Percentiles rank a stretch among this genome's conserved stretches.
Evolutionary conservation across 2,888 invertebrate species (phyloP).

Genomic region (Lepetodrilus schrolli): DNA sequence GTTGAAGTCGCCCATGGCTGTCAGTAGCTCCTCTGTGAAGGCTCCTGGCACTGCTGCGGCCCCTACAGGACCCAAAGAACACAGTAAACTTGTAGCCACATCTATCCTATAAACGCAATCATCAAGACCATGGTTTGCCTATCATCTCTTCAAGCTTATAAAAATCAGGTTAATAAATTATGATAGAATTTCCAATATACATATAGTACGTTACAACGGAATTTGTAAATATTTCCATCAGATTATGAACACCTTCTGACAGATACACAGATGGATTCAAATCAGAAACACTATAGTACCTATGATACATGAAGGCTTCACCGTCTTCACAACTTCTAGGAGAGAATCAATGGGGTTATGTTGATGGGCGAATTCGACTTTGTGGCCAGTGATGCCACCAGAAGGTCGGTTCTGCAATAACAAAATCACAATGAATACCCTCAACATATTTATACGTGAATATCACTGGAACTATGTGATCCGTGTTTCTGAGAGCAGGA

Average conservation of each 20-base stretch:
- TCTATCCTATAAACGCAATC: no score
- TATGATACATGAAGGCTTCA: constrained; percentile 93
- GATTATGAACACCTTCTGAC: no score
- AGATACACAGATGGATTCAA: no score
- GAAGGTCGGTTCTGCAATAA: constrained; percentile 82
- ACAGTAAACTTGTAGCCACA: no score
- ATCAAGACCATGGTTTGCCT: not conserved
- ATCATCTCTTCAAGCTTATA: not conserved
- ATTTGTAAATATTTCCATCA: no score
- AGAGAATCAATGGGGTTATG: constrained; percentile 83
- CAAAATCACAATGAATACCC: not conserved
- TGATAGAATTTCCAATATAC: no score
- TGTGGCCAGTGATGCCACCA: constrained; percentile 82
- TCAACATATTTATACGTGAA: not conserved
- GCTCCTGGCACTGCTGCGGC: constrained; percentile 95
- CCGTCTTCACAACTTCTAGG: constrained; percentile 84
- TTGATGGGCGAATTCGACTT: constrained; percentile 85
- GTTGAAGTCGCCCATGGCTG: constrained; percentile 89
- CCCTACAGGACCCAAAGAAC: constrained; percentile 77
- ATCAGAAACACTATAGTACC: no score
- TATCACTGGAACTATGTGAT: not conserved
- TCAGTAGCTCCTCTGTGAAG: constrained; percentile 90
- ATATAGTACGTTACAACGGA: no score
- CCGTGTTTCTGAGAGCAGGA: not conserved
- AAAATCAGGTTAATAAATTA: not conserved